These are phyloP conservation scores for Aspidapion aeneum DNA, from an alignment of 2,888 invertebrate genomes.

Conservation along the genomic window DNA sequence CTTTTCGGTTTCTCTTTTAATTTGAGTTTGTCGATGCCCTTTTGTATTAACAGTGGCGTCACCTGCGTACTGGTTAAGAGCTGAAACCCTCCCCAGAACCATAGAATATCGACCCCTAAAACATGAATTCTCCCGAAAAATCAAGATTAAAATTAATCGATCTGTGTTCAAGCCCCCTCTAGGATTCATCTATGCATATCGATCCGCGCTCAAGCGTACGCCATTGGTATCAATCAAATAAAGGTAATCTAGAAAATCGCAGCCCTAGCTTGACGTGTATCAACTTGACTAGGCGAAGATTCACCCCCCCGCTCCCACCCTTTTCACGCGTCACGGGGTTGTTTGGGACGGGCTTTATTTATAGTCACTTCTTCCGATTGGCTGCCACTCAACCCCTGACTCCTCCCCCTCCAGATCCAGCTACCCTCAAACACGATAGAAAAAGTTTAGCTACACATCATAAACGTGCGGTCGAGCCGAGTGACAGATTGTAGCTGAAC, in stretches of 20 bases:
- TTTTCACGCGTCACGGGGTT: background rate
- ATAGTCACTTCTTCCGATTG: conserved; percentile 36
- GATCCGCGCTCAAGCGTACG: no score
- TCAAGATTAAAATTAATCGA: no score
- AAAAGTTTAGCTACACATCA: conserved; percentile 47
- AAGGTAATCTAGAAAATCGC: background rate
- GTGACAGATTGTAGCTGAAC: conserved; percentile 7
- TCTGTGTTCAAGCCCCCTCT: no score
- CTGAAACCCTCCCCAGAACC: no score
- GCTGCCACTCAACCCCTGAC: conserved; percentile 38
- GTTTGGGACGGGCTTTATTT: background rate
- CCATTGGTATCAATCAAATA: no score
- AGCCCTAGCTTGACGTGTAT: background rate
- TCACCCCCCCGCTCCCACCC: conserved; percentile 11
- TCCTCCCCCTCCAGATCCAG: conserved; percentile 35
- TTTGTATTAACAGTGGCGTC: no score
- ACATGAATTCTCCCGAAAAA: no score
- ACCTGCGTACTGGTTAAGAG: no score
- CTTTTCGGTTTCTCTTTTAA: no score
- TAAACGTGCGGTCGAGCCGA: conserved; percentile 41
- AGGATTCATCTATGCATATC: no score
- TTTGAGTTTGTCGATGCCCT: no score
- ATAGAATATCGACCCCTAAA: no score
- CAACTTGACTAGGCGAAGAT: conserved; percentile 8
- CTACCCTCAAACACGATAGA: conserved; percentile 32